Base-by-base conservation (phyloP, 2,888 invertebrate genomes). In the Nemotelus pantherinus region DNA sequence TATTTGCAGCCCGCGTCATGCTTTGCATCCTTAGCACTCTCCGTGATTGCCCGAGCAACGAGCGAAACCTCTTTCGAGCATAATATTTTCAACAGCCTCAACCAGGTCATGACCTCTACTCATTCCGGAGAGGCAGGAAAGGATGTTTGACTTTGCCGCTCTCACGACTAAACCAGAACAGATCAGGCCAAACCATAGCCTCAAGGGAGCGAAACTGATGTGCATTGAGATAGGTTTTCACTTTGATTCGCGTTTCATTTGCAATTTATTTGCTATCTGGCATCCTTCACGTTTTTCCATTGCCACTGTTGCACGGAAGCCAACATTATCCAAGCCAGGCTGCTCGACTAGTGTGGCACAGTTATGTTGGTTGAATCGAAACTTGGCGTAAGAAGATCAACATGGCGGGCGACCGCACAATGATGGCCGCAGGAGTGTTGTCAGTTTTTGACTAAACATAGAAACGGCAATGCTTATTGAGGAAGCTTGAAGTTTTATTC, bases 201-300 rank as follows among this genome's bases (percentile, higher is more conserved):
- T 25, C 25, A 25, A 25, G 25, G 25, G 25, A 25, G 25, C 25
- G 25, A 25, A 25, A 25, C 25, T 25, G 25, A 25, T 25, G 25
- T 57, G 53, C 55, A 43, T 72, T 43, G 68, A 45, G 71, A 45
- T 72, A 45, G 71, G 45, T 57, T 72, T 58, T 72, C 71, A 58
- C 71, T 72, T 72, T 72, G 71, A 57, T 72, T 47, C 25, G n/a
- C 58, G 71, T 45, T 68, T 50, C 68, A 68, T 68, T 68, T 68
- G 50, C 68, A 68, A 48, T 68, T 68, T 68, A 50, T 68, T 68
- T 50, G 48, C 68, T 9, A 50, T 68, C 50, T 50, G 9, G 25
- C 41, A 63, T 63, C 63, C 63, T 63, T 41, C 4, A 41, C 39
- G 63, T 7, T 39, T 63, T 5, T 25, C n/a, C 25, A 58, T 58